Percentiles rank a stretch among this genome's conserved stretches.
Evolutionary conservation across 2,797 vertebrate species (phyloP).

Genomic region (Lepilemur ruficaudatus): DNA sequence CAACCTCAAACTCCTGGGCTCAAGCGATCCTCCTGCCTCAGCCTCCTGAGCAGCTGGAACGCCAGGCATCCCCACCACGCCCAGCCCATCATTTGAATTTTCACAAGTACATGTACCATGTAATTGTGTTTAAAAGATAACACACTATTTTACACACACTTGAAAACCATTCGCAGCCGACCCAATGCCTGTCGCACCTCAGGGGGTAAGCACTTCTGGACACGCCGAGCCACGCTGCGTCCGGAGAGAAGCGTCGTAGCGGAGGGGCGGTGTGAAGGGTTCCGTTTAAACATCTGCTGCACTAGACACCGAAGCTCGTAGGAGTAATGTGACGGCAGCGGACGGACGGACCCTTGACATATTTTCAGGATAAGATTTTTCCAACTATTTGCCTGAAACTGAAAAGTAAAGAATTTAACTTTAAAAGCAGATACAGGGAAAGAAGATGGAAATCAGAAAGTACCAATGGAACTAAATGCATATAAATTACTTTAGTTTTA

Average conservation of each 20-base stretch:
- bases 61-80: neutral
- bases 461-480: neutral
- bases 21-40: neutral
- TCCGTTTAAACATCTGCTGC: conserved; percentile 95
- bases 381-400: conserved; percentile 97
- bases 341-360: conserved; percentile 90
- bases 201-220: conserved; percentile 82
- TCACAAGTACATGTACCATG: neutral
- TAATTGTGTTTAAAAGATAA: neutral
- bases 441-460: conserved; percentile 21
- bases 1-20: neutral
- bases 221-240: conserved; percentile 84
- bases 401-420: conserved; percentile 57
- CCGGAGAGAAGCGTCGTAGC: conserved; percentile 91
- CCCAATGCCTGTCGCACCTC: conserved; percentile 83
- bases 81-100: neutral
- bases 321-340: conserved; percentile 90
- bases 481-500: neutral
- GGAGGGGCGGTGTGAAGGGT: conserved; percentile 92
- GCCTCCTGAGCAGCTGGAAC: neutral
- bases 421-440: neutral
- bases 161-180: neutral
- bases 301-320: conserved; percentile 92
- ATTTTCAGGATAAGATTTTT: conserved; percentile 96
- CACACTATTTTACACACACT: neutral